phyloP scores from a whole-genome alignment of 2,113 vertebrate genomes.

The Myiozetetes cayanensis region DNA sequence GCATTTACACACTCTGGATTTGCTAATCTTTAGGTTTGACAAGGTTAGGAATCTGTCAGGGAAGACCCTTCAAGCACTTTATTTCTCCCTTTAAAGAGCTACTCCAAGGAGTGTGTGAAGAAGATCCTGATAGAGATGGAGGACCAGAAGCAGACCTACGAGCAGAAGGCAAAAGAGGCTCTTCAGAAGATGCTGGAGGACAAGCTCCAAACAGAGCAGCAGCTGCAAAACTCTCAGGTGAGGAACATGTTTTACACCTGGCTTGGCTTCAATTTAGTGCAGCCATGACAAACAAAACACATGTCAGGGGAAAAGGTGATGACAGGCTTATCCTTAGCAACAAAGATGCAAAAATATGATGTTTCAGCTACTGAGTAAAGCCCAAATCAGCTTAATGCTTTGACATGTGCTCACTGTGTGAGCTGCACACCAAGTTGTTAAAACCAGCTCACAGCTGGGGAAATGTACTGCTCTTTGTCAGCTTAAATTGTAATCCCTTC shows the following conservation, averaged over 20 bases:
- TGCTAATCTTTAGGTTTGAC: background rate
- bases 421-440: background rate
- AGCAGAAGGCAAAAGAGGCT: conserved; percentile 83
- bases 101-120: conserved; percentile 80
- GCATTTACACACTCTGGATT: background rate
- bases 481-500: background rate
- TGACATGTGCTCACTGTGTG: background rate
- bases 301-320: background rate
- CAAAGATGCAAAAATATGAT: background rate
- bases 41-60: background rate
- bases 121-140: conserved; percentile 88
- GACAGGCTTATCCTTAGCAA: background rate
- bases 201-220: conserved; percentile 78
- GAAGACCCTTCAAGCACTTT: background rate
- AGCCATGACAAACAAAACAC: background rate
- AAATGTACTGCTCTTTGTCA: background rate
- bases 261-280: background rate
- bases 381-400: background rate
- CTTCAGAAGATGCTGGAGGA: conserved; percentile 87
- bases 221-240: conserved; percentile 84
- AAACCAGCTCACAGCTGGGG: background rate
- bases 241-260: background rate
- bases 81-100: conserved; percentile 63
- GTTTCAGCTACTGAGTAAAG: background rate
- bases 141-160: conserved; percentile 85